These are phyloP conservation scores for Andinoacara biseriatus DNA, from an alignment of 2,113 vertebrate genomes.

Conservation along the genomic window DNA sequence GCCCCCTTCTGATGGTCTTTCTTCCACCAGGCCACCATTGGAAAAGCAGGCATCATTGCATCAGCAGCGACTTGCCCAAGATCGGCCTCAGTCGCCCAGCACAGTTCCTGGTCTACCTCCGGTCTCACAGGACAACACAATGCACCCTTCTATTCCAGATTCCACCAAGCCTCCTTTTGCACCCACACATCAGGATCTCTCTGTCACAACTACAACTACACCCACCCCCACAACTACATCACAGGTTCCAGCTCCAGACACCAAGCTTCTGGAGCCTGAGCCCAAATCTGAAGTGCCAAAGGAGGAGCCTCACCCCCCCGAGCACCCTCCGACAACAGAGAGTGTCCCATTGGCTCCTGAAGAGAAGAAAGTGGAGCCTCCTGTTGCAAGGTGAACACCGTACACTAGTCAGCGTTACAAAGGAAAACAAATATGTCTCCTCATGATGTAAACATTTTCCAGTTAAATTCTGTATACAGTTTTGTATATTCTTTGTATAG, in stretches of 20 bases:
- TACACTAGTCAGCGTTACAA: background rate
- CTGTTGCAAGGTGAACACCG: conserved; percentile 62
- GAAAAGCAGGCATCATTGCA: conserved; percentile 82
- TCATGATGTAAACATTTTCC: background rate
- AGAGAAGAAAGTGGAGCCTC: conserved; percentile 73
- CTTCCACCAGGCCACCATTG: conserved; percentile 76
- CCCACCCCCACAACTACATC: conserved; percentile 23
- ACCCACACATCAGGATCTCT: conserved; percentile 32
- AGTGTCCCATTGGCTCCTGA: conserved; percentile 42
- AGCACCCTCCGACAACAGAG: conserved; percentile 42
- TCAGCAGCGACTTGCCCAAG: conserved; percentile 64
- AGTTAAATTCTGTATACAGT: background rate
- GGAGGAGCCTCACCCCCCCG: conserved; percentile 45
- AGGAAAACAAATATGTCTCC: background rate
- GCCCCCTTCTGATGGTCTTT: conserved; percentile 57
- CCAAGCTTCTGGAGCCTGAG: conserved; percentile 43
- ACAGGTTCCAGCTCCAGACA: conserved; percentile 46
- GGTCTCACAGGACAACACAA: conserved; percentile 39
- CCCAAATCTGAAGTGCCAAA: conserved; percentile 17
- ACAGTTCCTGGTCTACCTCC: conserved; percentile 41
- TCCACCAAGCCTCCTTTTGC: conserved; percentile 55
- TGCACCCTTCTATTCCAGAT: conserved; percentile 47
- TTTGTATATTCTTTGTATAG: background rate
- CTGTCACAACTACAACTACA: conserved; percentile 17
- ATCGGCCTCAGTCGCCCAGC: conserved; percentile 57